phyloP scores from a whole-genome alignment of 2,113 vertebrate genomes.

The Egretta garzetta region DNA sequence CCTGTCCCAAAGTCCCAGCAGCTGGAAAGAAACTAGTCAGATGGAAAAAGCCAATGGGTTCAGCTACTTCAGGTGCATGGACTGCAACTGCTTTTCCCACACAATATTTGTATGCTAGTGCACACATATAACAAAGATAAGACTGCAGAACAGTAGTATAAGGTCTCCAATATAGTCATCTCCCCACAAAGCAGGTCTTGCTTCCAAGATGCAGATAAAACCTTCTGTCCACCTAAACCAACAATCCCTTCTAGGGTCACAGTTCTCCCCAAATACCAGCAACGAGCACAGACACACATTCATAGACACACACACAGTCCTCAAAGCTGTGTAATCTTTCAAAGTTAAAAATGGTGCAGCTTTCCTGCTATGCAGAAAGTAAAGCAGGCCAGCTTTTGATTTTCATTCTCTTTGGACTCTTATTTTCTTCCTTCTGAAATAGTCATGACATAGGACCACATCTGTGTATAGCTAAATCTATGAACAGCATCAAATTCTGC shows the following conservation, averaged over 20 bases:
- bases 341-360: background rate
- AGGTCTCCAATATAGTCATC: background rate
- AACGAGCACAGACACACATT: accelerated
- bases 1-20: background rate
- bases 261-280: background rate
- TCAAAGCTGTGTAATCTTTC: background rate
- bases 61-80: background rate
- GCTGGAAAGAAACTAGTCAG: background rate
- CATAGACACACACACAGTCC: background rate
- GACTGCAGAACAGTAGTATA: background rate
- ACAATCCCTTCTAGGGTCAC: background rate
- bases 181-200: background rate
- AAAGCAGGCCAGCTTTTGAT: background rate
- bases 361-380: background rate
- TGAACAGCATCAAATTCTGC: background rate
- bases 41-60: background rate
- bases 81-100: background rate
- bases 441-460: background rate
- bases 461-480: background rate
- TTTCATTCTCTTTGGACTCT: background rate
- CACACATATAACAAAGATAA: background rate
- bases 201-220: background rate
- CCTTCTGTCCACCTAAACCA: background rate
- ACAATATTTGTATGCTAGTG: background rate
- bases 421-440: background rate